Evolutionary conservation across 2,888 invertebrate species (phyloP), one percentile per base, ranked within the genome.

Genomic region (Cylloceria caligata): DNA sequence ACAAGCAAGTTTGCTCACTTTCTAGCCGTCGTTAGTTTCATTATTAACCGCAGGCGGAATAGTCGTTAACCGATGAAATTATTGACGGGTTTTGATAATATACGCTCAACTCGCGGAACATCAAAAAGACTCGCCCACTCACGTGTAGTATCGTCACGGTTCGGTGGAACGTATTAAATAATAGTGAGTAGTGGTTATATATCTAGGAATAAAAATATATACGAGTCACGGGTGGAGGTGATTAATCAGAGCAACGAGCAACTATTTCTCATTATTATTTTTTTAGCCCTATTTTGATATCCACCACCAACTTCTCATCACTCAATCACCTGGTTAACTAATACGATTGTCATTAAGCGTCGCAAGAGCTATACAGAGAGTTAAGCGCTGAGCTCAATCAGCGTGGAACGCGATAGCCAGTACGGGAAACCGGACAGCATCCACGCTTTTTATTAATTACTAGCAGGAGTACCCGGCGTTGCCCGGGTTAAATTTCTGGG

Each of bases 331-430:
- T 34, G 67, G 67, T 34, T 7, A 47, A 34, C 72, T 36, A 47
- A 72, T 72, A 60, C 19, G 45, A 72, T 62, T 60, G 72, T 72
- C 72, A 60, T 72, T 47, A 72, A 24, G 47, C 6, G 19, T 47
- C 36, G 19, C 47, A 24, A 62, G 45, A 36, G 34, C 11, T 36
- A n/a, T n/a, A 34, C 39, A 13, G 36, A 39, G 45, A 13, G 27
- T 13, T 42, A 45, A 24, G 27, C n/a, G 30, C 39, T 5, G 9
- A 39, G 11, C 1, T 9, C 24, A 16, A 47, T 30, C 13, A 30
- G 47, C 27, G 16, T 27, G 16, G 7, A 47, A 30, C 47, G 47
- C 65, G 3, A 60, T 6, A 13, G 16, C 39, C 16, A 21, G 47
- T 21, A 7, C 49, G 49, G 7, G 47, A 47, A 7, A 47, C 47